These are phyloP conservation scores for Peromyscus aztecus DNA, from an alignment of 2,797 vertebrate species.

Conservation along the genomic window DNA sequence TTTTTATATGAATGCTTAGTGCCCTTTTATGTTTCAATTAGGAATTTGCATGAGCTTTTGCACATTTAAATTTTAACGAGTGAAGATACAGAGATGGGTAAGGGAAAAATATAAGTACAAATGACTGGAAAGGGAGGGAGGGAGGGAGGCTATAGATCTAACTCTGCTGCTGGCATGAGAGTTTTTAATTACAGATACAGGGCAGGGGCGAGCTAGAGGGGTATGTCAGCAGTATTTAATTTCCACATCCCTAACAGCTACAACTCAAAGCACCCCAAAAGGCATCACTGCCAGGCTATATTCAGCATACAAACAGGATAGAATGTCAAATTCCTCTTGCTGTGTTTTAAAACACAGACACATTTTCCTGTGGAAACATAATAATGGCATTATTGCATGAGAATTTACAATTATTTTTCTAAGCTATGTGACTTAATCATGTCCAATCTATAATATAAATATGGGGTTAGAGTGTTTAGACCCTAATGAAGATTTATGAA, in stretches of 20 bases:
- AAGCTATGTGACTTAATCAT: neutral
- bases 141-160: neutral
- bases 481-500: neutral
- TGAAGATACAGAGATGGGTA: neutral
- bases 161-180: neutral
- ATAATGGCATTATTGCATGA: neutral
- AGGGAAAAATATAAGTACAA: neutral
- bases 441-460: neutral
- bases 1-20: slow-evolving; percentile 38
- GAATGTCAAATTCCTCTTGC: slow-evolving; percentile 7
- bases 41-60: neutral
- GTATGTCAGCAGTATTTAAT: slow-evolving; percentile 12
- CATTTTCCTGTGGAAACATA: slow-evolving; percentile 28
- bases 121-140: slow-evolving; percentile 21
- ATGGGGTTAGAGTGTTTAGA: neutral
- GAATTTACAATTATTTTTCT: neutral
- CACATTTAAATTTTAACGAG: slow-evolving; percentile 49
- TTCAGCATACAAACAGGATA: neutral
- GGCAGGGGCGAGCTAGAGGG: neutral
- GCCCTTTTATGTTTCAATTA: slow-evolving; percentile 58
- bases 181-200: slow-evolving; percentile 57
- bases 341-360: slow-evolving; percentile 49
- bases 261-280: slow-evolving; percentile 17
- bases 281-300: neutral
- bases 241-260: neutral